phyloP scores from a whole-genome alignment of 2,113 vertebrate species.

The Clarias macrocephalus region DNA sequence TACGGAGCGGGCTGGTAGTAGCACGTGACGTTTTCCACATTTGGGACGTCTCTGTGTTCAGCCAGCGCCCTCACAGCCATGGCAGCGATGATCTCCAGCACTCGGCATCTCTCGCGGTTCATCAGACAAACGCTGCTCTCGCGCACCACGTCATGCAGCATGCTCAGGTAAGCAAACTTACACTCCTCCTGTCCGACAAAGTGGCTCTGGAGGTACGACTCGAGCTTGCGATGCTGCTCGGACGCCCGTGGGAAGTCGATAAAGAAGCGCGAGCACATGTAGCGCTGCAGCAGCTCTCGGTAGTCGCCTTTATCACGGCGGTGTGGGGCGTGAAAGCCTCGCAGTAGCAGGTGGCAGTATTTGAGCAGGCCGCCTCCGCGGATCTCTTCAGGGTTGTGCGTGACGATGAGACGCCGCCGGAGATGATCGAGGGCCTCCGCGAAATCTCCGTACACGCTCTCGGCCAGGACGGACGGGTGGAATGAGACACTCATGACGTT shows the following conservation, averaged over 20 bases:
- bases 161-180: constrained; percentile 97
- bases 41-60: constrained; percentile 94
- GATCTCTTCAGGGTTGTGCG: constrained; percentile 94
- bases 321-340: constrained; percentile 89
- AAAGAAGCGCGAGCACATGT: constrained; percentile 99
- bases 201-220: constrained; percentile 98
- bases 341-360: constrained; percentile 96
- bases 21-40: constrained; percentile 95
- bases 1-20: constrained; percentile 98
- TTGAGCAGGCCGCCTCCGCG: constrained; percentile 95
- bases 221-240: constrained; percentile 93
- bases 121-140: constrained; percentile 98
- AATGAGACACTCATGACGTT: constrained; percentile 94
- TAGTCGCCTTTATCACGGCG: constrained; percentile 75
- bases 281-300: constrained; percentile 88
- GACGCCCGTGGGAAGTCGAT: constrained; percentile 95
- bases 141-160: constrained; percentile 90
- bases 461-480: constrained; percentile 94
- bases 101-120: constrained; percentile 95
- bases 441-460: constrained; percentile 97
- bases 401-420: constrained; percentile 91
- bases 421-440: constrained; percentile 92
- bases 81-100: constrained; percentile 91
- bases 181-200: constrained; percentile 95
- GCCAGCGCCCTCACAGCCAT: constrained; percentile 90